Conservation (phyloP, 2,888 invertebrate genomes). For the Leucophora obtusa region DNA sequence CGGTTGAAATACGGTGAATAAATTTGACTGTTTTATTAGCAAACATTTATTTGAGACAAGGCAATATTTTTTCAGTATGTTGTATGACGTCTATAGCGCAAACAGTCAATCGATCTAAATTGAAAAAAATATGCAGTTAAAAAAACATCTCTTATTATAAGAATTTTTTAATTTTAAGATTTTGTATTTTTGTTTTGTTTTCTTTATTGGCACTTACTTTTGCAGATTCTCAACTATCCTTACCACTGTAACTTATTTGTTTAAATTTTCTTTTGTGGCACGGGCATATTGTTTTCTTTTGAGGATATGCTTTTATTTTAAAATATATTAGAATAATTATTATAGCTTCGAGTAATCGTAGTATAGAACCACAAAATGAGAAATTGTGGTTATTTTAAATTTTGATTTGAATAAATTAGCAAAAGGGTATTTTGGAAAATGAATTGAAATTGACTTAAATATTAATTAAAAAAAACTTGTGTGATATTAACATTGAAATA, state of each 20-base stretch:
- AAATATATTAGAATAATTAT: conserved; percentile 4
- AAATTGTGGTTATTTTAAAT: neutral
- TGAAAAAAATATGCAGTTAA: no score
- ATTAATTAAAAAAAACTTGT: conserved; percentile 19
- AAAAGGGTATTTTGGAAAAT: neutral
- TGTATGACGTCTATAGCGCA: no score
- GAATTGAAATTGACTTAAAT: conserved; percentile 10
- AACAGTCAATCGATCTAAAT: no score
- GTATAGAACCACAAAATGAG: conserved; percentile 3
- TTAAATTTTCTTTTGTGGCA: neutral
- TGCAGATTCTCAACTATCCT: no score
- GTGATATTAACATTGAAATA: neutral
- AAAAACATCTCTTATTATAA: no score
- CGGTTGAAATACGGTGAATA: no score
- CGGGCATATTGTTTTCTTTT: neutral
- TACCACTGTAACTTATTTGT: neutral
- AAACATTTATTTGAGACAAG: no score
- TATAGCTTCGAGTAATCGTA: neutral
- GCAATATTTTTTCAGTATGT: no score
- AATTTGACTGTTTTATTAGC: no score
- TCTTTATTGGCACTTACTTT: no score
- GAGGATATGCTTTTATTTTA: conserved; percentile 2
- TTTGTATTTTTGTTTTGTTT: no score
- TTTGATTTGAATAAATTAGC: conserved; percentile 3
- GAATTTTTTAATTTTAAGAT: no score